These are phyloP conservation scores for Sylvilagus bachmani DNA, from an alignment of 2,113 vertebrate genomes.

Conservation along the genomic window DNA sequence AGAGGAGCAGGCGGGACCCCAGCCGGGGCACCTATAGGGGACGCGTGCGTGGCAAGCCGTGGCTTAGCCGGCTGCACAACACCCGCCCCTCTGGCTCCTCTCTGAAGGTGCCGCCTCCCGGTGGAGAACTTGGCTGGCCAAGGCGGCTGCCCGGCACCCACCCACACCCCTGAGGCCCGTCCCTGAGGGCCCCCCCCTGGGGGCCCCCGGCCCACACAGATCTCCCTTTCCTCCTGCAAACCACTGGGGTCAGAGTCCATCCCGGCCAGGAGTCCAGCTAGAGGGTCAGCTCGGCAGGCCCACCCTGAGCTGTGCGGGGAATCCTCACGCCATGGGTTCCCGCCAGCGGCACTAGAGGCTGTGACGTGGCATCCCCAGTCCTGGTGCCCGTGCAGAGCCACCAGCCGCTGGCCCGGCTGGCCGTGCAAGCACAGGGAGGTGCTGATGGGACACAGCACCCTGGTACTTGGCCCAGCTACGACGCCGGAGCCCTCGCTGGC, in stretches of 20 bases:
- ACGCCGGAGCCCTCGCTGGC: rapidly evolving
- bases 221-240: neutral
- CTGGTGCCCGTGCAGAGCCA: rapidly evolving
- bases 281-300: rapidly evolving
- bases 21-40: no score
- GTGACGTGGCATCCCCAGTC: neutral
- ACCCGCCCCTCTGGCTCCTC: neutral
- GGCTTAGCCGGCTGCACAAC: no score
- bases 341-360: rapidly evolving
- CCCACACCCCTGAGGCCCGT: neutral
- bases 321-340: rapidly evolving
- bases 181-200: neutral
- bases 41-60: no score
- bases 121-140: neutral
- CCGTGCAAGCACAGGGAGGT: neutral
- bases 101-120: neutral
- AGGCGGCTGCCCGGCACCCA: neutral
- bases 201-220: neutral
- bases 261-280: neutral
- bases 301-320: rapidly evolving
- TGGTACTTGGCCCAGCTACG: neutral
- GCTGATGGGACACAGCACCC: neutral
- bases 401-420: neutral
- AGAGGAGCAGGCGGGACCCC: no score
- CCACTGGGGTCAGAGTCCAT: neutral